A percentile compares a stretch with the other conserved stretches of the same genome.
Conservation (phyloP, 2,888 invertebrate species). For the Parnassius mnemosyne region DNA sequence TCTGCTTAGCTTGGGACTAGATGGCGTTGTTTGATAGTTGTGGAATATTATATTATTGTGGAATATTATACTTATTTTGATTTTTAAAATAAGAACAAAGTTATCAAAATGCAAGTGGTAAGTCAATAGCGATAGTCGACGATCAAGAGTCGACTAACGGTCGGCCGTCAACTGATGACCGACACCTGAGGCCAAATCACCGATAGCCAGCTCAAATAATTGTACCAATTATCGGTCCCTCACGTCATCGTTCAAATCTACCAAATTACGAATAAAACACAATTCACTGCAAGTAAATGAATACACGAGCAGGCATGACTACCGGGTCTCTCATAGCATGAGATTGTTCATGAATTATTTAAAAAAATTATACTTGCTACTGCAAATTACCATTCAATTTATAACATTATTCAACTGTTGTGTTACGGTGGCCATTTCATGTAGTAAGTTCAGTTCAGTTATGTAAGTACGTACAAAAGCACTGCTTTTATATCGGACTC, state of each 20-base stretch:
- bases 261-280: constrained; percentile 26
- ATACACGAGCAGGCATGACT: constrained; percentile 20
- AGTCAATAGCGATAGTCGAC: constrained; percentile 38
- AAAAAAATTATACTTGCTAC: too few species aligned
- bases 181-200: constrained; percentile 46
- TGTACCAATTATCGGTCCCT: constrained; percentile 38
- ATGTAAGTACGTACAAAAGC: too few species aligned
- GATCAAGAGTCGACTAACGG: constrained; percentile 45
- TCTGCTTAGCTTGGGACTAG: too few species aligned
- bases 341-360: not conserved
- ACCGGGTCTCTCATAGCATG: constrained; percentile 16
- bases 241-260: constrained; percentile 28
- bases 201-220: constrained; percentile 41
- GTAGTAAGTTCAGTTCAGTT: too few species aligned
- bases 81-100: not conserved
- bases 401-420: too few species aligned
- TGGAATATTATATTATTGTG: too few species aligned
- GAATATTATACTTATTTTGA: too few species aligned
- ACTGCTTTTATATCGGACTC: too few species aligned
- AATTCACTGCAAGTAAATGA: constrained; percentile 23
- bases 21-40: too few species aligned
- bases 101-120: constrained; percentile 23
- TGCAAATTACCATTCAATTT: too few species aligned
- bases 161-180: constrained; percentile 49
- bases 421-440: too few species aligned